Conservation (phyloP, 2,888 invertebrate species). For the Sinotaia quadrata region DNA sequence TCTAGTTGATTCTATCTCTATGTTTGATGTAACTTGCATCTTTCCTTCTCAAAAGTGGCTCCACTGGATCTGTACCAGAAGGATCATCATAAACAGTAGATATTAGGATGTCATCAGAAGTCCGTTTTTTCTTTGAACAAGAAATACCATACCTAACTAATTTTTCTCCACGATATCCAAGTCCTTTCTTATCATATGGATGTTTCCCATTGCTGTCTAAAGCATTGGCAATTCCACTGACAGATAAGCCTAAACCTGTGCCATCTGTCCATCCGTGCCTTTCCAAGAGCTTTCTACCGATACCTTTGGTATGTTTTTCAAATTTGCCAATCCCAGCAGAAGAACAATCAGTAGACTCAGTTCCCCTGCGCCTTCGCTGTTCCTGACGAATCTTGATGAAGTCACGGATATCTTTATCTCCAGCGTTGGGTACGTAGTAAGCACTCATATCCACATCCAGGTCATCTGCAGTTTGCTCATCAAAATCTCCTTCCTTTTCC, state of each 20-base stretch:
- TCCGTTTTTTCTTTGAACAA: constrained; percentile 27
- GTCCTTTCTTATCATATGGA: constrained; percentile 60
- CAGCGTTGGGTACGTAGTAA: constrained; percentile 73
- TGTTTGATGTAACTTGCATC: constrained; percentile 60
- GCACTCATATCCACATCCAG: constrained; percentile 76
- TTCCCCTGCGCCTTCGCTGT: constrained; percentile 52
- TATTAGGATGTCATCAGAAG: constrained; percentile 27
- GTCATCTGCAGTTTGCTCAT: constrained; percentile 76
- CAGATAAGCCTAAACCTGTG: constrained; percentile 72
- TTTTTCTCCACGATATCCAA: constrained; percentile 67
- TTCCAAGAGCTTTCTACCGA: constrained; percentile 73
- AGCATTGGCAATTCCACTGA: constrained; percentile 68
- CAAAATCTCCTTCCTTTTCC: constrained; percentile 74
- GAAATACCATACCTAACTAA: constrained; percentile 38
- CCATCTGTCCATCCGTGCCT: constrained; percentile 75
- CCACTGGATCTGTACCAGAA: constrained; percentile 59
- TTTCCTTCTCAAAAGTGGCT: constrained; percentile 56
- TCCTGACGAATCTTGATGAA: constrained; percentile 72
- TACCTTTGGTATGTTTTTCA: constrained; percentile 73
- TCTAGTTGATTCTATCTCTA: constrained; percentile 32
- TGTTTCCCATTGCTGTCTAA: constrained; percentile 68
- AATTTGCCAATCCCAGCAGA: constrained; percentile 70
- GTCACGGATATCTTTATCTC: constrained; percentile 74
- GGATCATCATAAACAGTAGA: constrained; percentile 66
- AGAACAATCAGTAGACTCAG: constrained; percentile 56